Evolutionary conservation across 1,140 invertebrate genomes (phyloP).

Genomic region (Hylyphantes graminicola): DNA sequence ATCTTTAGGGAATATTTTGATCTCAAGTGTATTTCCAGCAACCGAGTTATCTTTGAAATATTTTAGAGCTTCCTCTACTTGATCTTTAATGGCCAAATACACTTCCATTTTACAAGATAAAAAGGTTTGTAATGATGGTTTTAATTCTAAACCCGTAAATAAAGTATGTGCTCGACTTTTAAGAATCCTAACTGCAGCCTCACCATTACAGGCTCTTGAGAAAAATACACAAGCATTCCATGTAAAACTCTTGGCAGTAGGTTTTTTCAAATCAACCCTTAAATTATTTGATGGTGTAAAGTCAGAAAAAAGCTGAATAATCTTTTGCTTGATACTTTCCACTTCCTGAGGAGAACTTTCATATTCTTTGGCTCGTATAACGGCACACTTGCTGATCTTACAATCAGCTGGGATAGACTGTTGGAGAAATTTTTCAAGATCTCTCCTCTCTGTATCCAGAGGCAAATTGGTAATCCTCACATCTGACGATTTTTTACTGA

Average conservation of each 20-base stretch:
- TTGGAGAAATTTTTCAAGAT: conserved; percentile 6
- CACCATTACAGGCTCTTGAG: conserved; percentile 43
- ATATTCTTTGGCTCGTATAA: conserved; percentile 6
- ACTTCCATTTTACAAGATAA: conserved; percentile 33
- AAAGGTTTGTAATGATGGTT: conserved; percentile 28
- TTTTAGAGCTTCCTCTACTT: conserved; percentile 46
- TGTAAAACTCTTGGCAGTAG: conserved; percentile 16
- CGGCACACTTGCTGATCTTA: conserved; percentile 27
- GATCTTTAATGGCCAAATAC: conserved; percentile 38
- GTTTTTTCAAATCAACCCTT: conserved; percentile 37
- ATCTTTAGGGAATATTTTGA: conserved; percentile 10
- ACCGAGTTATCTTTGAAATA: conserved; percentile 33
- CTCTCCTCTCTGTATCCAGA: background rate
- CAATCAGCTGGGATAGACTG: background rate
- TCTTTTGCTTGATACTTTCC: background rate
- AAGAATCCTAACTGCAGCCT: conserved; percentile 35
- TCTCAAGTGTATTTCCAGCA: conserved; percentile 15
- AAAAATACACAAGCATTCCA: conserved; percentile 55
- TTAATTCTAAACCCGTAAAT: conserved; percentile 1
- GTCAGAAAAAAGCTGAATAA: conserved; percentile 22
- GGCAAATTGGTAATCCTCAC: conserved; percentile 27
- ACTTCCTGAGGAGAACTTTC: conserved; percentile 9
- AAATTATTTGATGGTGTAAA: conserved; percentile 33
- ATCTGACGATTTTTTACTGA: conserved; percentile 25
- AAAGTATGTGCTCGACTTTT: conserved; percentile 18